Base-by-base conservation (phyloP, 2,113 vertebrate genomes). In the Nannospalax galili region DNA sequence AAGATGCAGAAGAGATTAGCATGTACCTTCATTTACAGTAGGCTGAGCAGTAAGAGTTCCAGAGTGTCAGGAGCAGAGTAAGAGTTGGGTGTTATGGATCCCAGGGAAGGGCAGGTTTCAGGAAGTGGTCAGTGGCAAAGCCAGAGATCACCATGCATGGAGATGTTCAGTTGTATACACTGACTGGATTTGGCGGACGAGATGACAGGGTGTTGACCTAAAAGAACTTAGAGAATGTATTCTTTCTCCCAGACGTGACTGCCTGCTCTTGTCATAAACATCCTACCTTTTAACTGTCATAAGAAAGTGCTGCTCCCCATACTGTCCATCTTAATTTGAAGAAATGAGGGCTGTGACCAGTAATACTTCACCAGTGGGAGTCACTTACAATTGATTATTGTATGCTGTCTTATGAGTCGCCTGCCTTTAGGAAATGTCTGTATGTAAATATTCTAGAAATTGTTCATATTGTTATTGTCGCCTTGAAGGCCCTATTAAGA, bases 361-460 rank as follows among this genome's bases (percentile, higher is more conserved):
- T 10, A 45, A 75, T 78, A 77, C 30, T 24, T 30, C 45, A 56
- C 42, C 17, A 8, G 6, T 0, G 19, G 58, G 87, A 84, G 88
- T 90, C 93, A 96, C 19, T 95, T 92, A 35, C n/a, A 92, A 56
- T 5, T 79, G 73, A 88, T 92, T 95, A 91, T 96, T 96, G 95
- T 0, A 52, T 67, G 96, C 82, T 70, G 52, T 95, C 86, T 28
- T 64, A 52, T 60, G 48, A 86, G 7, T 95, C 92, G 7, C 45
- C 12, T 73, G 9, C 42, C 78, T 95, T 40, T 52, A 52, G 77
- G 37, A 64, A 93, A n/a, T 3, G 5, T 87, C 37, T 95, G 45
- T 28, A 42, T 78, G 85, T 78, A 32, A 97, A 93, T 94, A 74
- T 80, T 60, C 65, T 90, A 93, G 84, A 84, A 95, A 62, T 58